phyloP scores from a whole-genome alignment of 1,140 invertebrate species.

The Maconellicoccus hirsutus region DNA sequence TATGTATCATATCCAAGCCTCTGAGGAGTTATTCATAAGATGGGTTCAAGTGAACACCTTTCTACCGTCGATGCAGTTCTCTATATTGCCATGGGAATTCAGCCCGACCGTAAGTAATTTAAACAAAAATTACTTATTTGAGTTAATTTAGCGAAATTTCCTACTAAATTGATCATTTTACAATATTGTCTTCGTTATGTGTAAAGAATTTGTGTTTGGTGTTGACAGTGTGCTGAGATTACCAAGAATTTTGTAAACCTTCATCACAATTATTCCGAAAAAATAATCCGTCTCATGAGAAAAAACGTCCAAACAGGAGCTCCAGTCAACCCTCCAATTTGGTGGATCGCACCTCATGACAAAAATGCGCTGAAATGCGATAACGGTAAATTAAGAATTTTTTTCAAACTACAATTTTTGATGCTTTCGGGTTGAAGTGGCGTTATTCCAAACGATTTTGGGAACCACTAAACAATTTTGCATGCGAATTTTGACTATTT shows the following conservation, averaged over 20 bases:
- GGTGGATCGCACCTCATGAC: conserved; percentile 72
- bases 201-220: too few relatives aligned
- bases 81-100: conserved; percentile 76
- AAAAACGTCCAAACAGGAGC: conserved; percentile 47
- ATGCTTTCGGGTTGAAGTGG: too few relatives aligned
- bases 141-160: too few relatives aligned
- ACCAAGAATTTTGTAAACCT: conserved; percentile 51
- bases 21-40: conserved; percentile 69
- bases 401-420: too few relatives aligned
- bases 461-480: too few relatives aligned
- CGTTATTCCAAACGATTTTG: too few relatives aligned
- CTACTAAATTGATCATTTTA: too few relatives aligned
- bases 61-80: conserved; percentile 79
- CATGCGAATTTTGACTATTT: too few relatives aligned
- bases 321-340: conserved; percentile 71
- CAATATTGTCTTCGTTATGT: too few relatives aligned
- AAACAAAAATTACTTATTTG: too few relatives aligned
- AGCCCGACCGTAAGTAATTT: conserved; percentile 44
- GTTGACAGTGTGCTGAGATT: conserved; percentile 50
- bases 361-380: conserved; percentile 48
- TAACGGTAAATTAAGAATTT: conserved; percentile 46
- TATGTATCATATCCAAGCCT: conserved; percentile 47
- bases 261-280: conserved; percentile 49
- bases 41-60: conserved; percentile 81
- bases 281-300: conserved; percentile 48